These are phyloP conservation scores for Melanchra persicariae DNA, from an alignment of 2,888 invertebrate species.

Conservation along the genomic window DNA sequence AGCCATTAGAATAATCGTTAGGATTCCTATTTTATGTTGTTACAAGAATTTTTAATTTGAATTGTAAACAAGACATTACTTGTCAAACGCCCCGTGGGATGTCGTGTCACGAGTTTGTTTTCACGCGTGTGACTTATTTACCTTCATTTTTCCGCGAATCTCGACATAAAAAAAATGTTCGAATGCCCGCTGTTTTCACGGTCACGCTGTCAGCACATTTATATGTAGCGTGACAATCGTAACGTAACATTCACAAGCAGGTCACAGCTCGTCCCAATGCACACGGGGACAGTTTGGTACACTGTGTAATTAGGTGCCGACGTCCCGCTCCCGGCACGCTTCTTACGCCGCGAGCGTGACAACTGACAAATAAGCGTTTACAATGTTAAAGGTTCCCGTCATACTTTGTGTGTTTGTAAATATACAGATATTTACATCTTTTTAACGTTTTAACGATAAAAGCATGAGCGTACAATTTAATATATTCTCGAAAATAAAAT, in stretches of 20 bases:
- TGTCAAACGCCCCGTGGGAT: slow-evolving; percentile 28
- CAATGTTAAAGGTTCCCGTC: background rate
- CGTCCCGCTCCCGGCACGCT: slow-evolving; percentile 13
- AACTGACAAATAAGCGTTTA: slow-evolving; percentile 40
- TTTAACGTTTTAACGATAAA: too few species aligned
- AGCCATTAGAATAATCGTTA: slow-evolving; percentile 33
- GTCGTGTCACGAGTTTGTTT: slow-evolving; percentile 18
- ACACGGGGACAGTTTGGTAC: slow-evolving; percentile 31
- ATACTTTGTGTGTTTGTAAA: background rate
- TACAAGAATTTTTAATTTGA: slow-evolving; percentile 1
- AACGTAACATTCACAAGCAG: slow-evolving; percentile 65
- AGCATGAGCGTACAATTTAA: too few species aligned
- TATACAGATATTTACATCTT: background rate
- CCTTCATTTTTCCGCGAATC: slow-evolving; percentile 8
- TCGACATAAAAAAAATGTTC: slow-evolving; percentile 1
- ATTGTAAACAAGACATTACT: slow-evolving; percentile 22
- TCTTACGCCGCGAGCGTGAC: slow-evolving; percentile 32
- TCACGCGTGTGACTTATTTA: slow-evolving; percentile 23
- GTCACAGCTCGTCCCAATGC: slow-evolving; percentile 65
- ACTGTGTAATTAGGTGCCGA: slow-evolving; percentile 52
- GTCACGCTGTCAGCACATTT: slow-evolving; percentile 42
- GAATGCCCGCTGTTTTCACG: slow-evolving; percentile 34
- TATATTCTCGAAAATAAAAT: background rate
- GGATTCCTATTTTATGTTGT: slow-evolving; percentile 6
- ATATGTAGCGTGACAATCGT: slow-evolving; percentile 30